Evolutionary conservation across 37 sponge, comb jelly and placozoan genomes (phyloP), one percentile per base, ranked within the genome.

Genomic region (Crambe crambe): DNA sequence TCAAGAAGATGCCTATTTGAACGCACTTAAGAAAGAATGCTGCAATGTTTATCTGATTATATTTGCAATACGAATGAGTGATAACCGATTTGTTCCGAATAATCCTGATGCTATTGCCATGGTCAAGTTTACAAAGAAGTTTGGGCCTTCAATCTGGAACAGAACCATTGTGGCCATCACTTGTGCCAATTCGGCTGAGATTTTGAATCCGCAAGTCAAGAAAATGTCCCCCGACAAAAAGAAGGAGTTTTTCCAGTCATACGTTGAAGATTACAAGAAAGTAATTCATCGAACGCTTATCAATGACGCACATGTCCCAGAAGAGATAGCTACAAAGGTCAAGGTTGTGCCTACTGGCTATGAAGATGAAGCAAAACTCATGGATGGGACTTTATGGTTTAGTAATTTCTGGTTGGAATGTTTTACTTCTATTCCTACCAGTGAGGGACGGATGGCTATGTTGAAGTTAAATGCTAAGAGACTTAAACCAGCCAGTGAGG

Each of bases 271-370:
- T 34, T 34, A 35, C 20, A 68, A 20, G 20, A 34, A 5, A 35
- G 40, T 68, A 5, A 27, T 34, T 29, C 40, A 60, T 22, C 3
- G 17, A 6, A 60, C 35, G 12, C 39, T 37, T 21, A 15, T 34
- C 3, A 20, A 68, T 27, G 69, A 68, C 9, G 69, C 69, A 27
- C 8, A 29, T 38, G 69, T 37, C 3, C 69, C 69, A 38, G 4
- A 3, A 20, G 38, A 20, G 8, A 68, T 68, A 27, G 69, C 38
- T 37, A 4, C 12, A 37, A 15, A 3, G 9, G 69, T 68, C 8
- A 68, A 68, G 38, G 69, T 68, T 34, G 38, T 68, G 5, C 69
- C 69, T 6, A 37, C 69, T 35, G 69, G 69, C 69, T 37, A 35
- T 68, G 37, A 68, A 15, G 5, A 5, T 20, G 27, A 5, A 34